These are phyloP conservation scores for Corythaeola cristata DNA, from an alignment of 2,113 vertebrate species.

Conservation along the genomic window DNA sequence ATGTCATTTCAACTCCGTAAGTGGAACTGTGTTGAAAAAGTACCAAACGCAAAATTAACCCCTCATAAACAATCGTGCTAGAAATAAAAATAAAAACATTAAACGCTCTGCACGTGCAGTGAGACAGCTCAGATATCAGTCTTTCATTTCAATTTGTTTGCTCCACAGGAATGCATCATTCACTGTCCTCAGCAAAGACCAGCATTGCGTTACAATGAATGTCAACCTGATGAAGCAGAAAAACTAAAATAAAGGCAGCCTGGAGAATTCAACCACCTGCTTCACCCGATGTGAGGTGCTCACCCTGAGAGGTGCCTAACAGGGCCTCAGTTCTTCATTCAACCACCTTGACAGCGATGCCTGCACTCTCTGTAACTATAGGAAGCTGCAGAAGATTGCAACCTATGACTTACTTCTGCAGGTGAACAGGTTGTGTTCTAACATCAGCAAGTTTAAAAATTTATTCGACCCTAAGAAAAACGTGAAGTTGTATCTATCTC, in stretches of 20 bases:
- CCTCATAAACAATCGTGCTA: not conserved
- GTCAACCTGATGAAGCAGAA: not conserved
- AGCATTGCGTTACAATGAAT: not conserved
- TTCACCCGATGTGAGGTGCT: rapidly evolving
- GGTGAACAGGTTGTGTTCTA: not conserved
- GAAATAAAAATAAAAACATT: not conserved
- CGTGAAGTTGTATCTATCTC: not conserved
- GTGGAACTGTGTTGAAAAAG: not conserved
- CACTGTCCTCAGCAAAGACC: not conserved
- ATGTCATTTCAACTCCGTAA: not conserved
- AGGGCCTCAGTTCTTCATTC: not conserved
- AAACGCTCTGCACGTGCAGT: not conserved
- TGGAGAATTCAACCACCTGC: not conserved
- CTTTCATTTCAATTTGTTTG: not conserved
- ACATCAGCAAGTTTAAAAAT: not conserved
- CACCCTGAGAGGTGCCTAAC: not conserved
- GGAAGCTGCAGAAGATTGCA: not conserved
- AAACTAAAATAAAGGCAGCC: not conserved
- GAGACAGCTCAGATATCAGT: not conserved
- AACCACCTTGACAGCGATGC: not conserved
- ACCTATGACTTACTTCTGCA: not conserved
- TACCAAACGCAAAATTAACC: not conserved
- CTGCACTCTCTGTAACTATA: not conserved
- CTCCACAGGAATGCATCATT: not conserved
- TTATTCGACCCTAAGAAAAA: not conserved